These are phyloP conservation scores for Acanthopagrus latus DNA, from an alignment of 2,797 vertebrate species.

Conservation along the genomic window DNA sequence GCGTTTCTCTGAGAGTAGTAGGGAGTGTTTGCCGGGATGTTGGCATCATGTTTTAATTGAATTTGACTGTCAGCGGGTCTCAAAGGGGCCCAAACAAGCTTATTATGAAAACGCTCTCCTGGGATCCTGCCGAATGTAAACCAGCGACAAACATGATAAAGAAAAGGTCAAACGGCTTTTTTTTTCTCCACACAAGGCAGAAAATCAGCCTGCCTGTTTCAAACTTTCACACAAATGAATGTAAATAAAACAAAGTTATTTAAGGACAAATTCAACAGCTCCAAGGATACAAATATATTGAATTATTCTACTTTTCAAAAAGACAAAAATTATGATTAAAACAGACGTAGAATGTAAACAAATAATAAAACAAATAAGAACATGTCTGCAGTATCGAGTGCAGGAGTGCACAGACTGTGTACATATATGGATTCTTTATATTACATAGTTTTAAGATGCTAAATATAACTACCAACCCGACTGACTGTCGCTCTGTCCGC, in stretches of 20 bases:
- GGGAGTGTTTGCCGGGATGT: slow-evolving; percentile 68
- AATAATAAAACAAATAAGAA: too few relatives aligned
- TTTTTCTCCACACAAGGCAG: background rate
- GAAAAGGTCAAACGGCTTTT: slow-evolving; percentile 36
- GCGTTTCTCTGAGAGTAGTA: slow-evolving; percentile 57
- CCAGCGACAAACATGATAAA: slow-evolving; percentile 8
- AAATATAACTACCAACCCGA: too few relatives aligned
- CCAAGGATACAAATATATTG: too few relatives aligned
- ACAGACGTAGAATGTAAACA: too few relatives aligned
- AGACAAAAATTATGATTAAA: too few relatives aligned
- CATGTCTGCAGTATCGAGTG: too few relatives aligned
- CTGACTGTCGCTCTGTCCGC: too few relatives aligned
- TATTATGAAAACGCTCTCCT: slow-evolving; percentile 31
- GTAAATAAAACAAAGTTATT: background rate
- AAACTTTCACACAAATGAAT: background rate
- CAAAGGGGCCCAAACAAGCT: slow-evolving; percentile 52
- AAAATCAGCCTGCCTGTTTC: background rate
- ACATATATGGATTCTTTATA: too few relatives aligned
- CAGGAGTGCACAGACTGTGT: too few relatives aligned
- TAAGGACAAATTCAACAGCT: background rate
- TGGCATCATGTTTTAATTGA: slow-evolving; percentile 70
- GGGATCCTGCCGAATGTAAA: slow-evolving; percentile 29
- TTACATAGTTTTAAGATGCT: too few relatives aligned
- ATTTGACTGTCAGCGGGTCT: slow-evolving; percentile 59
- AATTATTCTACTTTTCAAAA: too few relatives aligned